Evolutionary conservation across 2,113 vertebrate species (phyloP).

Genomic region (Pogona vitticeps): DNA sequence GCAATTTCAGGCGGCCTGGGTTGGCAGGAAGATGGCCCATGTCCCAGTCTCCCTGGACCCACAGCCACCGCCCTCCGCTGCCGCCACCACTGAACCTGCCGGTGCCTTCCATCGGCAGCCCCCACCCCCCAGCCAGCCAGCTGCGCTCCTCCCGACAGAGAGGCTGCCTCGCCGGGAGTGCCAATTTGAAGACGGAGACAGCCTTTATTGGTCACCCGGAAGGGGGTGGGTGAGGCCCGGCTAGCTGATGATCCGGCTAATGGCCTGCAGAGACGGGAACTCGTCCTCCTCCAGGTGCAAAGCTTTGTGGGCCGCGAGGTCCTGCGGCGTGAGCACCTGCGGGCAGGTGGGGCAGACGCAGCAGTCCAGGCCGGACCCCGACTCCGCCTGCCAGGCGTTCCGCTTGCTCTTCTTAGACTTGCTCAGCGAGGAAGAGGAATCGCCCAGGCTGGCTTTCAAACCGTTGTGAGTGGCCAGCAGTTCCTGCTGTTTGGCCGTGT

Average conservation of each 20-base stretch:
- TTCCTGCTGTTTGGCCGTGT: conserved; percentile 93
- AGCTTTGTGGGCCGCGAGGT: conserved; percentile 88
- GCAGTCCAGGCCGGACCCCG: conserved; percentile 85
- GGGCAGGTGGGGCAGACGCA: conserved; percentile 89
- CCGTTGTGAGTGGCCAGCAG: conserved; percentile 90
- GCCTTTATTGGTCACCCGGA: conserved; percentile 19
- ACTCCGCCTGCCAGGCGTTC: conserved; percentile 82
- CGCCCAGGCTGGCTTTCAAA: conserved; percentile 74
- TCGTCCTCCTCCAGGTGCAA: conserved; percentile 87
- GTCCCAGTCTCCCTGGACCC: neutral
- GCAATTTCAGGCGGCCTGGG: conserved; percentile 20
- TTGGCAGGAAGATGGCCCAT: neutral
- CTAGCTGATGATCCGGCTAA: conserved; percentile 93
- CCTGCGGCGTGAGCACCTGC: conserved; percentile 91
- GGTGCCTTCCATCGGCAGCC: neutral
- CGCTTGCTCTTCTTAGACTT: conserved; percentile 89
- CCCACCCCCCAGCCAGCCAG: neutral
- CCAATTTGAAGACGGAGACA: conserved; percentile 9
- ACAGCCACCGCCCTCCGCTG: neutral
- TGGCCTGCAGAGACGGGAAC: conserved; percentile 94
- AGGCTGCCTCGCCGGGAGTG: conserved; percentile 40
- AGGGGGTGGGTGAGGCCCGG: conserved; percentile 40
- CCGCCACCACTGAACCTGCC: neutral
- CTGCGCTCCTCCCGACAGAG: conserved; percentile 20
- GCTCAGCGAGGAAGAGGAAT: conserved; percentile 23